phyloP scores from a whole-genome alignment of 2,113 vertebrate species.

The Suncus etruscus region DNA sequence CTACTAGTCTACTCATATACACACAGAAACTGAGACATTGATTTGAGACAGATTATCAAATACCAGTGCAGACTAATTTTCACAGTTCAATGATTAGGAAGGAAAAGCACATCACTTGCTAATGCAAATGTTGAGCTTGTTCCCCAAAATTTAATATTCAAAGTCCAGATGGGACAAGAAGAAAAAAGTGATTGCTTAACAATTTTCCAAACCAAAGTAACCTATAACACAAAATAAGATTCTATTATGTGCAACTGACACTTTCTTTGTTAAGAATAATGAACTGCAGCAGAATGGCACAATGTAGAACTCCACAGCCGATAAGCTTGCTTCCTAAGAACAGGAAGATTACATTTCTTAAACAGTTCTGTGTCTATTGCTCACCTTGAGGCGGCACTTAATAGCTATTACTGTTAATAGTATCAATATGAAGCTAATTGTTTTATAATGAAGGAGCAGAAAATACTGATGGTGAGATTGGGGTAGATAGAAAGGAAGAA shows the following conservation, averaged over 20 bases:
- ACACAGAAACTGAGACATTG: conserved; percentile 46
- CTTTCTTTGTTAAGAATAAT: conserved; percentile 77
- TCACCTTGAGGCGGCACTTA: conserved; percentile 60
- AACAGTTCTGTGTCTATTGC: neutral
- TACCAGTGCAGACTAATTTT: conserved; percentile 70
- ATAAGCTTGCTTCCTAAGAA: conserved; percentile 50
- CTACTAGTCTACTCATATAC: neutral
- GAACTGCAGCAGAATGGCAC: conserved; percentile 57
- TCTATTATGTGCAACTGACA: conserved; percentile 61
- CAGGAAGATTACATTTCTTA: conserved; percentile 67
- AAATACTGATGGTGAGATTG: conserved; percentile 44
- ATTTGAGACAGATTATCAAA: conserved; percentile 74
- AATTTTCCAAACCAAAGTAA: conserved; percentile 69
- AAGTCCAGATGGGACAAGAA: conserved; percentile 52
- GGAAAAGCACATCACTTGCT: conserved; percentile 77
- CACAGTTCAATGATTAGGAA: conserved; percentile 69
- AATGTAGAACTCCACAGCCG: conserved; percentile 43
- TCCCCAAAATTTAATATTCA: conserved; percentile 65
- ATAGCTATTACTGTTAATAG: conserved; percentile 63
- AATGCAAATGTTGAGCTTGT: conserved; percentile 67
- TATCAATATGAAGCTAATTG: conserved; percentile 64
- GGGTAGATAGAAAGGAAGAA: conserved; percentile 25
- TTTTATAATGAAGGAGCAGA: conserved; percentile 68
- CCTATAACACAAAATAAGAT: conserved; percentile 53
- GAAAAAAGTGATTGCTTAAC: conserved; percentile 61